A percentile compares a stretch with the other conserved stretches of the same genome.
These are phyloP conservation scores for Luperina testacea DNA, from an alignment of 2,888 invertebrate genomes.

Conservation along the genomic window DNA sequence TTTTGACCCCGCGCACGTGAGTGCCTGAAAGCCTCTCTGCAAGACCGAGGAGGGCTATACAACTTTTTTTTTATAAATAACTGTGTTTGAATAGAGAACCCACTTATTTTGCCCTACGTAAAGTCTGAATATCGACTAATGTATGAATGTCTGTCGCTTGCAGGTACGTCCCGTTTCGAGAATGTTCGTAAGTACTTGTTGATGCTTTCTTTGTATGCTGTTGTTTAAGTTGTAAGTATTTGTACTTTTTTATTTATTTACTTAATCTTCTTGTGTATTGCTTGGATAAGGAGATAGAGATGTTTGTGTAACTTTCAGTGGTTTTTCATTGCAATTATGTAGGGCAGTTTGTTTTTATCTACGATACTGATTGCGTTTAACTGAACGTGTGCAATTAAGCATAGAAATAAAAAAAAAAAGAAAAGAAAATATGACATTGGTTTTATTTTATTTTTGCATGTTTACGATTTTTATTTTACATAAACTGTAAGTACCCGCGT, in stretches of 20 bases:
- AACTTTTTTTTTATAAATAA: constrained; percentile 75
- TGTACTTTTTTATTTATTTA: neutral
- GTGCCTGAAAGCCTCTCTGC: constrained; percentile 77
- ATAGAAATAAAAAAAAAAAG: too few relatives aligned
- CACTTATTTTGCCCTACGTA: constrained; percentile 62
- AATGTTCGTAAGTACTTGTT: constrained; percentile 47
- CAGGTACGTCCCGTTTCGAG: constrained; percentile 60
- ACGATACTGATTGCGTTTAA: neutral
- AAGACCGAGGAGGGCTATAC: constrained; percentile 76
- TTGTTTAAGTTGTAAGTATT: constrained; percentile 6
- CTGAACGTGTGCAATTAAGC: neutral
- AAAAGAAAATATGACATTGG: too few relatives aligned
- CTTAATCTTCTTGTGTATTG: neutral
- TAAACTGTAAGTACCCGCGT: too few relatives aligned
- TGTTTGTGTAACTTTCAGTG: neutral
- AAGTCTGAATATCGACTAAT: constrained; percentile 63
- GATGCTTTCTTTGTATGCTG: constrained; percentile 18
- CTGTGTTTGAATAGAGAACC: constrained; percentile 65
- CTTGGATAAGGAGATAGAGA: neutral
- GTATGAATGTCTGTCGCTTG: constrained; percentile 59
- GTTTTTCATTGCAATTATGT: neutral
- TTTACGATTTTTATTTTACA: too few relatives aligned
- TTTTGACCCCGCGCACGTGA: constrained; percentile 59
- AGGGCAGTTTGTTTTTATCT: neutral
- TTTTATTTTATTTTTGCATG: too few relatives aligned